Evolutionary conservation across 2,113 vertebrate species (phyloP).

Genomic region (Triplophysa dalaica): DNA sequence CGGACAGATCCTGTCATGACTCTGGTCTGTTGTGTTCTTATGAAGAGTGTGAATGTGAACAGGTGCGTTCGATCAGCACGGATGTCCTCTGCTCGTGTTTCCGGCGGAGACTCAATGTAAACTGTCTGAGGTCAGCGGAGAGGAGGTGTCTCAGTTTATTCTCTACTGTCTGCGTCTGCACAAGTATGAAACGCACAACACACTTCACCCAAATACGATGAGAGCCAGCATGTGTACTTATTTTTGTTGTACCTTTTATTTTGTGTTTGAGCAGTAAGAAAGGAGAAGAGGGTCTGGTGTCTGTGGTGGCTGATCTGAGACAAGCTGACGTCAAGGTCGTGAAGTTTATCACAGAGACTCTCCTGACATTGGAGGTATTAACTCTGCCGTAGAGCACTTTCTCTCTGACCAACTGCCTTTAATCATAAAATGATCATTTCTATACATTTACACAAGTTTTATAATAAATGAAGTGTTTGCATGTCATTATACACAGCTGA

Average conservation of each 20-base stretch:
- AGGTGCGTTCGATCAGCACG: constrained; percentile 75
- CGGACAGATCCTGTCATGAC: background rate
- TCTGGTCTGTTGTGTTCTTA: background rate
- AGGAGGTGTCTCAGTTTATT: constrained; percentile 72
- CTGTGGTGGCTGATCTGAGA: constrained; percentile 71
- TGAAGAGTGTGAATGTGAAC: background rate
- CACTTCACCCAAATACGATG: too few relatives aligned
- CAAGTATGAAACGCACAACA: constrained; percentile 54
- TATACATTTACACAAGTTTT: too few relatives aligned
- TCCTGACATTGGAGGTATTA: constrained; percentile 40
- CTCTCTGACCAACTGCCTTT: too few relatives aligned
- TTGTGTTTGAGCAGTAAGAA: constrained; percentile 56
- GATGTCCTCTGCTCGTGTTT: constrained; percentile 71
- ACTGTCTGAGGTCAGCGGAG: constrained; percentile 61
- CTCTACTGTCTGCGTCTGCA: constrained; percentile 68
- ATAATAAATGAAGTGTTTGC: too few relatives aligned
- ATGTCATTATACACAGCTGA: too few relatives aligned
- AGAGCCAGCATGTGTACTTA: background rate
- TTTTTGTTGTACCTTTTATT: background rate
- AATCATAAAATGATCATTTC: too few relatives aligned
- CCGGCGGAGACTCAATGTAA: constrained; percentile 63
- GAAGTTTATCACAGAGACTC: constrained; percentile 63
- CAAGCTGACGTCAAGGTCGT: constrained; percentile 31
- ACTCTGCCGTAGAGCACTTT: too few relatives aligned
- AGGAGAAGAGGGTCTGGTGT: constrained; percentile 60